Base-by-base conservation (phyloP, 2,113 vertebrate species). In the Oreocharis arfaki region DNA sequence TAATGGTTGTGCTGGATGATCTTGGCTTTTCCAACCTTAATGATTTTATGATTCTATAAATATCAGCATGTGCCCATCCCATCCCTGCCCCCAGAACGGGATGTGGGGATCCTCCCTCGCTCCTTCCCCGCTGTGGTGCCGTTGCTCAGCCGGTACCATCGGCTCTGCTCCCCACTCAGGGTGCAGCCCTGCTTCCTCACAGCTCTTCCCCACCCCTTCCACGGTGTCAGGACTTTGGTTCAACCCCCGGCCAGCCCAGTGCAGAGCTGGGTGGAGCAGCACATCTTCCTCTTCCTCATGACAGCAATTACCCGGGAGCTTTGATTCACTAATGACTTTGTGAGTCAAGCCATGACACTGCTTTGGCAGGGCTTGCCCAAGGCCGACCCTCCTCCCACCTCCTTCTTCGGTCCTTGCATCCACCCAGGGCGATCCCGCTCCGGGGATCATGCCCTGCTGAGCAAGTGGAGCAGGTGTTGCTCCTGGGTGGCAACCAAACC, bases 201-300 rank as follows among this genome's bases (percentile, higher is more conserved):
- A 23, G 32, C 33, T 57, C 57, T 49, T 41, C 90, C 69, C 75
- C 68, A 23, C 86, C 42, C 56, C 35, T 67, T 53, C 39, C 42
- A 16, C 0, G 0, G 32, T 2, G 2, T 84, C 83, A 90, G 83
- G 69, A 70, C 83, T 95, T 90, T 70, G 92, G 8, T 70, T 84
- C 77, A 28, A 26, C 14, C 61, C 49, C 33, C 61, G 47, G 7
- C 68, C n/a, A 49, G 76, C 27, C 57, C 37, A 17, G 3, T 27
- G 83, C 18, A 56, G 75, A 46, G 78, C 3, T 1, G 55, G 92
- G 93, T 82, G 92, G 90, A 71, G 65, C 35, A 5, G 56, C 22
- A 13, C 55, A 63, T 89, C 89, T 91, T 93, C 81, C 89, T 86
- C 93, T 93, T 97, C 94, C 95, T 86, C 13, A 19, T 88, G 39